A percentile compares a stretch with the other conserved stretches of the same genome.
phyloP scores from a whole-genome alignment of 2,113 vertebrate species.

The Pterocles gutturalis region DNA sequence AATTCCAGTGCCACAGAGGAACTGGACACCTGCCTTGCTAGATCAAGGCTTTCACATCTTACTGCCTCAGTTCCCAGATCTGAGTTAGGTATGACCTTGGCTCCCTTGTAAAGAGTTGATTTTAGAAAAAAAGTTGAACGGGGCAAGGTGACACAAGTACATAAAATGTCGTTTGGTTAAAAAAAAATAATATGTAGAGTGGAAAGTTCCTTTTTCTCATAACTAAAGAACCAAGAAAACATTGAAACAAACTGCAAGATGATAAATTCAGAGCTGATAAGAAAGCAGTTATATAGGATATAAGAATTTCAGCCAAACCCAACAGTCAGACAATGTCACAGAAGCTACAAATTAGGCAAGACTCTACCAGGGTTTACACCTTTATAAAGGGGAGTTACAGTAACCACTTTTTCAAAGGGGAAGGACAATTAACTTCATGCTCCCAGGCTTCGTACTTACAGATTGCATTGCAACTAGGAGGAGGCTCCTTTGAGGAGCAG shows the following conservation, averaged over 20 bases:
- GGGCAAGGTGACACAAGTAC: background rate
- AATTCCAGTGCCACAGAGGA: background rate
- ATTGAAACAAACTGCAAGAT: background rate
- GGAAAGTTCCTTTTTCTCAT: background rate
- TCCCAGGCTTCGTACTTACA: background rate
- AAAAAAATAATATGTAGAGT: background rate
- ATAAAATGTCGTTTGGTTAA: background rate
- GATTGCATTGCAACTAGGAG: background rate
- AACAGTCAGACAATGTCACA: background rate
- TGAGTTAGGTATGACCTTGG: background rate
- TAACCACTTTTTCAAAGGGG: background rate
- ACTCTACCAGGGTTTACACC: background rate
- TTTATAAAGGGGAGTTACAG: background rate
- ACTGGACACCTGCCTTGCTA: background rate
- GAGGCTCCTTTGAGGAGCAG: background rate
- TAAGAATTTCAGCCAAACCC: background rate
- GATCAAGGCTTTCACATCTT: background rate
- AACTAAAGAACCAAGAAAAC: background rate
- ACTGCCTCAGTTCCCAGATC: background rate
- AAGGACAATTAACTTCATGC: background rate
- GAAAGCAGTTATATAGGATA: background rate
- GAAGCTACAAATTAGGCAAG: background rate
- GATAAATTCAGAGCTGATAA: background rate
- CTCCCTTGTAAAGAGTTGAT: background rate
- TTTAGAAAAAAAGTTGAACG: background rate